Evolutionary conservation across 2,888 invertebrate species (phyloP).

Genomic region (Nematopogon swammerdamellus): DNA sequence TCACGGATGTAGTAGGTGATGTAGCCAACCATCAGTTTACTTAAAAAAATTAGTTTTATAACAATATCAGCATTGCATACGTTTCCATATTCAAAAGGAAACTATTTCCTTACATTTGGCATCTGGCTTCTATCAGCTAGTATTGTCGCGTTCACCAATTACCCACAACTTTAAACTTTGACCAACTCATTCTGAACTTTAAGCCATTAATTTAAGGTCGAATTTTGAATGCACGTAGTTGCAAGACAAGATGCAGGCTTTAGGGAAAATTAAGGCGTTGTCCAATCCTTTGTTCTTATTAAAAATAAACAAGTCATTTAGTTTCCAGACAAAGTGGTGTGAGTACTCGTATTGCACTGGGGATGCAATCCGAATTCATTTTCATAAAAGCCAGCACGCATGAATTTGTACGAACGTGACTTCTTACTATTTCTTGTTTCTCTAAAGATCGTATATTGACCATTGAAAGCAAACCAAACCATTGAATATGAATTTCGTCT

Average conservation of each 20-base stretch:
- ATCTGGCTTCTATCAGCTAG: not conserved
- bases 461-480: no score
- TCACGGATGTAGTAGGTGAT: no score
- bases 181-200: not conserved
- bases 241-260: not conserved
- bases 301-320: not conserved
- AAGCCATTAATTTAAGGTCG: not conserved
- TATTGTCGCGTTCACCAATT: not conserved
- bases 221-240: not conserved
- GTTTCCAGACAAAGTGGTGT: not conserved
- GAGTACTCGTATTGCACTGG: no score
- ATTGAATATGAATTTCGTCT: no score
- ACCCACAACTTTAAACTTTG: not conserved
- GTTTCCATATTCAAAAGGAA: not conserved
- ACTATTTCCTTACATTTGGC: not conserved
- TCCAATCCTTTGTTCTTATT: not conserved
- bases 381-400: no score
- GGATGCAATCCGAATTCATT: no score
- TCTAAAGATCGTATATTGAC: no score
- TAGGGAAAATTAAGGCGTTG: not conserved
- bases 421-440: no score
- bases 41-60: no score
- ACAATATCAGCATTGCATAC: no score
- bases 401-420: no score
- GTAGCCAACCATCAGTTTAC: no score